Base-by-base conservation (phyloP, 2,113 vertebrate species). In the Ariopsis seemanni region DNA sequence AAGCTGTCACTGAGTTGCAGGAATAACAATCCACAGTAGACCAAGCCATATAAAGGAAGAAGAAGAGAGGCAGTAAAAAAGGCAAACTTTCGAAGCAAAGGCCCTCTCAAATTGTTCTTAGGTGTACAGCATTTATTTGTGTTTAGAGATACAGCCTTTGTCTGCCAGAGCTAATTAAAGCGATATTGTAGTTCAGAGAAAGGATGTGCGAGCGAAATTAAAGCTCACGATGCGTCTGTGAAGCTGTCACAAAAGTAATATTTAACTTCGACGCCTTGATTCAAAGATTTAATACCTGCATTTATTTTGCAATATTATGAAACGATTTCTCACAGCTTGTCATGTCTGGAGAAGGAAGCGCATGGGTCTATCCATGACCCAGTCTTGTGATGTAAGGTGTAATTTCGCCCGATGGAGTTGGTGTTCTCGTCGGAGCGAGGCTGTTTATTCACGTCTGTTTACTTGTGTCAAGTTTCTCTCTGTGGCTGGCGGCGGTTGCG, bases 1-100 rank as follows among this genome's bases (percentile, higher is more conserved):
- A 90, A 91, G 90, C 92, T 91, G 91, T 92, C 92, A 92, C 84
- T 80, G 75, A 77, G 86, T 89, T 91, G 89, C 90, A 91, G 86
- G 89, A 91, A 90, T 86, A 93, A 91, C 89, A 91, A 88, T 84
- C 87, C 89, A 90, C 88, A 86, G 90, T 90, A 89, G 88, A 85
- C 87, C 87, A 63, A 89, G 88, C 83, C 84, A 88, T 90, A 86
- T 89, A 80, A 87, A 88, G 87, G 83, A 85, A 63, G 63, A 85
- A 30, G 42, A 82, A 69, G 87, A 81, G 85, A 85, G 71, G 86
- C n/a, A 42, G 85, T 84, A 83, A 55, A 52, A 50, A 7, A 62
- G 69, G 75, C 14, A 83, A 83, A 85, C 50, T 90, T 90, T 71
- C 50, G 62, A 82, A 87, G 58, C 65, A 85, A 87, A 87, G 85